Base-by-base conservation (phyloP, 2,113 vertebrate species). In the Plecturocebus donacophilus region DNA sequence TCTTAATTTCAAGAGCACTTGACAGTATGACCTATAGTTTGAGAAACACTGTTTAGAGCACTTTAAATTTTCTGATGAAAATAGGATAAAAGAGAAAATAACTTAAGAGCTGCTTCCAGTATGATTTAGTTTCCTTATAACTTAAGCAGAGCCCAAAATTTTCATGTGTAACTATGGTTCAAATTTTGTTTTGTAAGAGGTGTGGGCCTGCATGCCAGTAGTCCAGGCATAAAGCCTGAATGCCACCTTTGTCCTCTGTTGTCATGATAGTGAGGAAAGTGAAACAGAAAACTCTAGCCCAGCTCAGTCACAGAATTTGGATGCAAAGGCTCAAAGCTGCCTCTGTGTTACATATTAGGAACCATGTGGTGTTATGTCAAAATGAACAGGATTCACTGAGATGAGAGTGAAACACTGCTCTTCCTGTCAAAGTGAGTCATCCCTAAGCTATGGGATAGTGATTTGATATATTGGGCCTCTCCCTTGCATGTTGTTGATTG, bases 1-100 rank as follows among this genome's bases (percentile, higher is more conserved):
- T 91, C 13, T 87, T 93, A 70, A 75, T 83, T 95, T 96, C 20
- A 93, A 79, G 40, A 38, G 20, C n/a, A 23, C 49, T 88, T 68
- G 19, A 54, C 30, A 3, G 3, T 94, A 12, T 75, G 42, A 23
- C 42, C 3, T 85, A 23, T 17, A 85, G 17, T 61, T 96, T 93
- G n/a, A 56, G 71, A 95, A 94, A 87, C 32, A 30, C 3, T 75
- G 2, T 87, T 61, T 93, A 68, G 35, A 89, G 17, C 25, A 82
- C 42, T 90, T 96, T 90, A 85, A n/a, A 92, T 76, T 49, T 84
- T 9, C 27, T 88, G 17, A 5, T 90, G 17, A 87, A 49, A 88
- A 81, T 12, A 95, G 11, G 5, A 54, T 80, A 87, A 87, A 77
- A 87, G 54, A 52, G 82, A 88, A 77, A 89, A 84, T 71, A 61